Conservation (phyloP, 2,888 invertebrate species). For the Calliphora vomitoria region DNA sequence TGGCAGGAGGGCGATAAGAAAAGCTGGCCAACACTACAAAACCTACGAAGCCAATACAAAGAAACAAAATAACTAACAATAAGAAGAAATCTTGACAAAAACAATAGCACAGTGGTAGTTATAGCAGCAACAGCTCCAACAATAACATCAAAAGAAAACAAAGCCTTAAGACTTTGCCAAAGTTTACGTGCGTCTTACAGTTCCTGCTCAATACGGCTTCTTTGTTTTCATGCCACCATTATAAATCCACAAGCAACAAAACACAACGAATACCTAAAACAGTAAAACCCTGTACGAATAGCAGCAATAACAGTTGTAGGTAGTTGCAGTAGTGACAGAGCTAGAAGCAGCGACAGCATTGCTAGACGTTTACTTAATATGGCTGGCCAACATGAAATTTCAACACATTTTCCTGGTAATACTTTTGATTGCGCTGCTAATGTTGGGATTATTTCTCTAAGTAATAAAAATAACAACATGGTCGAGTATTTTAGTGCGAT, state of each 20-base stretch:
- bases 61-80: conserved; percentile 66
- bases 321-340: background rate
- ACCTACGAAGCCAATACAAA: conserved; percentile 34
- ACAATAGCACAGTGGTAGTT: background rate
- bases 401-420: conserved; percentile 71
- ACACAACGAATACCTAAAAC: background rate
- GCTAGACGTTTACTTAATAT: background rate
- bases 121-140: conserved; percentile 30
- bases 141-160: conserved; percentile 54
- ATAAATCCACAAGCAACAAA: conserved; percentile 40
- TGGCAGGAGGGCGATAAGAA: too few relatives aligned
- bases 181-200: conserved; percentile 42
- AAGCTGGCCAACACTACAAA: conserved; percentile 17
- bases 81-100: conserved; percentile 31
- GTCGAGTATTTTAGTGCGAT: conserved; percentile 69
- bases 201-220: conserved; percentile 21
- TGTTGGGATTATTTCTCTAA: conserved; percentile 73
- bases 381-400: conserved; percentile 44
- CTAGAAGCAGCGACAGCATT: background rate
- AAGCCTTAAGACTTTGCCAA: conserved; percentile 64
- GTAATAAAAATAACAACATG: conserved; percentile 73
- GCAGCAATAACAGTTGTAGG: background rate
- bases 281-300: background rate
- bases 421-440: conserved; percentile 75
- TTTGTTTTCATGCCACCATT: conserved; percentile 36